These are phyloP conservation scores for Branchipolynoe longqiensis DNA, from an alignment of 2,888 invertebrate genomes.

Conservation along the genomic window DNA sequence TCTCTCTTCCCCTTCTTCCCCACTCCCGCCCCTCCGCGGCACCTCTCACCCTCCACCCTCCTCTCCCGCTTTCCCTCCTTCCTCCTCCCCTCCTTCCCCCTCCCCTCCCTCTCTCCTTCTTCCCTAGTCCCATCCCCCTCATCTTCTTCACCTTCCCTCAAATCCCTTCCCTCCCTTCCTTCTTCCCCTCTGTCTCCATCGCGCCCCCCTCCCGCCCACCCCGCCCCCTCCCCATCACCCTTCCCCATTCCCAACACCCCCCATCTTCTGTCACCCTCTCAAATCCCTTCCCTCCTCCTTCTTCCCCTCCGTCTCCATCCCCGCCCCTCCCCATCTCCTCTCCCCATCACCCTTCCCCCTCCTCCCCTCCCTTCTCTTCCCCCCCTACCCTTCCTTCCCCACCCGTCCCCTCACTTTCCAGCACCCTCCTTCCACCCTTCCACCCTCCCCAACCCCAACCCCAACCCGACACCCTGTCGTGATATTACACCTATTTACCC, in stretches of 20 bases:
- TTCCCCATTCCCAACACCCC: too few relatives aligned
- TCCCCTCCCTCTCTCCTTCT: not conserved
- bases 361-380: not conserved
- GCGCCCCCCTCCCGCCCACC: not conserved
- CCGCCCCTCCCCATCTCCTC: not conserved
- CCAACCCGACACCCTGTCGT: too few relatives aligned
- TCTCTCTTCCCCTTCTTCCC: not conserved
- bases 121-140: not conserved
- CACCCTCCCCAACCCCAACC: too few relatives aligned
- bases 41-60: not conserved
- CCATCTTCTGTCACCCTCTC: too few relatives aligned
- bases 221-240: not conserved
- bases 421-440: too few relatives aligned
- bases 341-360: not conserved
- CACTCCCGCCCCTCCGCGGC: not conserved
- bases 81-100: not conserved
- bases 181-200: not conserved
- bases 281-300: not conserved
- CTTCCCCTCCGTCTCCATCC: not conserved
- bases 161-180: not conserved
- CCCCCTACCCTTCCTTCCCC: not conserved
- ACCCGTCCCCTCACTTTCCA: not conserved
- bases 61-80: not conserved
- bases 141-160: not conserved
- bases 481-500: too few relatives aligned